Percentiles rank a stretch among this genome's conserved stretches.
Conservation (phyloP, 2,113 vertebrate genomes). For the Daphoenositta chrysoptera region DNA sequence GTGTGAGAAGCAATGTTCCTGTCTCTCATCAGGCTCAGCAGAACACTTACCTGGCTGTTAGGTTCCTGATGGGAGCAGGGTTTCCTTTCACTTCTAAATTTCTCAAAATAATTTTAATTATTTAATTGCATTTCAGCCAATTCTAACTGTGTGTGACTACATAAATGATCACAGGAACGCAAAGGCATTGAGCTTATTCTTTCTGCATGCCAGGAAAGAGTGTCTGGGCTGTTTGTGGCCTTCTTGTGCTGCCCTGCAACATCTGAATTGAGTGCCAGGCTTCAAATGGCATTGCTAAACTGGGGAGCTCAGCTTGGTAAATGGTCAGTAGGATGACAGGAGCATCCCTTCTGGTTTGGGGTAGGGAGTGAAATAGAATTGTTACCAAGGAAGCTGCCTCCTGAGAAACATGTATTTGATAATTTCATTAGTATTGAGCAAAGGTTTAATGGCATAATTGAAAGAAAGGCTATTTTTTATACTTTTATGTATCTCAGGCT, state of each 20-base stretch:
- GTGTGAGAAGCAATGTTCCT: too few species aligned
- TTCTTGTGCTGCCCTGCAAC: neutral
- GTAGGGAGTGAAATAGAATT: neutral
- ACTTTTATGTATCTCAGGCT: neutral
- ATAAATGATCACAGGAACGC: too few species aligned
- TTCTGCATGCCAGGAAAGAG: neutral
- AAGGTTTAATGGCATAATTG: neutral
- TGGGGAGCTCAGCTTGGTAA: neutral
- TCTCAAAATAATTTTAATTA: too few species aligned
- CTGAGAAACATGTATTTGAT: neutral
- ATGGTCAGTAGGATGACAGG: neutral
- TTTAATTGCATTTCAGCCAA: too few species aligned
- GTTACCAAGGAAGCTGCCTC: neutral
- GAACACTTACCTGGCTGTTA: too few species aligned
- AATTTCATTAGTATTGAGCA: neutral
- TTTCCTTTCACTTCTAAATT: too few species aligned
- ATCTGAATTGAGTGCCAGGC: neutral
- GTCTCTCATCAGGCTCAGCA: too few species aligned
- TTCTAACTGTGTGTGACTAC: too few species aligned
- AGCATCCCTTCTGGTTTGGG: neutral
- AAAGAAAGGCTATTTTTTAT: neutral
- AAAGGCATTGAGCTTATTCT: neutral
- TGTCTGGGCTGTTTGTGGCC: neutral
- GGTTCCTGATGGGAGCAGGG: too few species aligned
- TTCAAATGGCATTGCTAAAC: neutral